Evolutionary conservation across 2,113 vertebrate genomes (phyloP), one percentile per base, ranked within the genome.

Genomic region (Leptobrachium ailaonicum): DNA sequence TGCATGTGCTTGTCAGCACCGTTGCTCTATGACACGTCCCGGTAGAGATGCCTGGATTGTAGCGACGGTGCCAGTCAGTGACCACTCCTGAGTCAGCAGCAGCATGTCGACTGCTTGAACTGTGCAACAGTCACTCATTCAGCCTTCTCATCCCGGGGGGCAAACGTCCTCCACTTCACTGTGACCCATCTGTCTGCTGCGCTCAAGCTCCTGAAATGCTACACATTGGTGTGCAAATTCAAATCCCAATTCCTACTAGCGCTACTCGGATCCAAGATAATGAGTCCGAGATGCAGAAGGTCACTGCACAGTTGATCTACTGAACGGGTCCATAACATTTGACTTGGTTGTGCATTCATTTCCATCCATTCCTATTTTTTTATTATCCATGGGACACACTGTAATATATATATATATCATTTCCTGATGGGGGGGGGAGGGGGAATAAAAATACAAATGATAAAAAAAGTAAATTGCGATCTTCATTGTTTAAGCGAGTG

Each of bases 41-140:
- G 6, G 50, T 84, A 69, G 6, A 84, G 83, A 86, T 2, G 82
- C 58, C 80, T 85, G 82, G 83, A 76, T 79, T 69, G 82, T 85
- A 79, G 88, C 85, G 75, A 85, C 80, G 70, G 84, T 83, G 86
- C 85, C 90, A 86, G 88, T 87, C 89, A 88, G 77, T 71, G 89
- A 76, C 89, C 84, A 81, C 82, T 87, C 90, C 90, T 90, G 89
- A 92, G 86, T 91, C 91, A 91, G 91, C 91, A 91, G 84, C 91
- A 92, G 84, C 90, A 62, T 9, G 71, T 77, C 84, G 83, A 41
- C 62, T 82, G 87, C 86, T 85, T 66, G 87, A 71, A 80, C 85
- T 72, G 63, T 84, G 85, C 72, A 72, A 83, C 88, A 85, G 88
- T 84, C 87, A 69, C 85, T 87, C 88, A 80, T 69, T 40, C 86